A percentile compares a stretch with the other conserved stretches of the same genome.
Conservation (phyloP, 2,888 invertebrate species). For the Hirtodrosophila alboralis region DNA sequence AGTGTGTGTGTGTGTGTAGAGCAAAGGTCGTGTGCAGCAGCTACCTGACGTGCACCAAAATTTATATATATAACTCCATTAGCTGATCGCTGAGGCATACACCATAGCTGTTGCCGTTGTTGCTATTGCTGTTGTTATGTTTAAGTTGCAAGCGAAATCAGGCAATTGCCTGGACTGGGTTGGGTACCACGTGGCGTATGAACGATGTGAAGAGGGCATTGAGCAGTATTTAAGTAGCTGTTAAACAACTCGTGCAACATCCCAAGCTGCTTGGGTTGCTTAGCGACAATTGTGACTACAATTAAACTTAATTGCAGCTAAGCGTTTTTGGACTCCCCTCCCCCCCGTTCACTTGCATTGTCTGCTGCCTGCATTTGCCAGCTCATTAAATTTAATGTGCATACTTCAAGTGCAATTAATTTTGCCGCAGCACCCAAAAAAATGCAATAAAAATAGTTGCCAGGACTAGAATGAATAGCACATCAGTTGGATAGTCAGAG, state of each 20-base stretch:
- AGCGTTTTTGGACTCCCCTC: slow-evolving; percentile 31
- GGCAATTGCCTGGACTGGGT: neutral
- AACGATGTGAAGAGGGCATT: slow-evolving; percentile 55
- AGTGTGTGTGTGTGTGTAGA: slow-evolving; percentile 10
- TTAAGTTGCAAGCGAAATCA: slow-evolving; percentile 2
- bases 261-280: slow-evolving; percentile 39
- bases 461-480: slow-evolving; percentile 44
- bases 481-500: neutral
- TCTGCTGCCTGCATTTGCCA: slow-evolving; percentile 30
- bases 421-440: slow-evolving; percentile 60
- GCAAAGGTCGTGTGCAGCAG: slow-evolving; percentile 7
- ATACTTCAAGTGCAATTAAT: slow-evolving; percentile 75
- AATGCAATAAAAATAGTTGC: slow-evolving; percentile 74
- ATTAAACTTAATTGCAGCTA: slow-evolving; percentile 74
- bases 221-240: slow-evolving; percentile 66
- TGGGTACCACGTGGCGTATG: slow-evolving; percentile 51
- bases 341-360: neutral
- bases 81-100: slow-evolving; percentile 25
- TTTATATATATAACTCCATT: slow-evolving; percentile 44
- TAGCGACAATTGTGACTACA: slow-evolving; percentile 68
- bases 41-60: slow-evolving; percentile 30
- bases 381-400: slow-evolving; percentile 76
- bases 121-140: slow-evolving; percentile 2
- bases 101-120: slow-evolving; percentile 19
- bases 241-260: slow-evolving; percentile 61